These are phyloP conservation scores for Ips nitidus DNA, from an alignment of 1,140 invertebrate genomes.

Conservation along the genomic window DNA sequence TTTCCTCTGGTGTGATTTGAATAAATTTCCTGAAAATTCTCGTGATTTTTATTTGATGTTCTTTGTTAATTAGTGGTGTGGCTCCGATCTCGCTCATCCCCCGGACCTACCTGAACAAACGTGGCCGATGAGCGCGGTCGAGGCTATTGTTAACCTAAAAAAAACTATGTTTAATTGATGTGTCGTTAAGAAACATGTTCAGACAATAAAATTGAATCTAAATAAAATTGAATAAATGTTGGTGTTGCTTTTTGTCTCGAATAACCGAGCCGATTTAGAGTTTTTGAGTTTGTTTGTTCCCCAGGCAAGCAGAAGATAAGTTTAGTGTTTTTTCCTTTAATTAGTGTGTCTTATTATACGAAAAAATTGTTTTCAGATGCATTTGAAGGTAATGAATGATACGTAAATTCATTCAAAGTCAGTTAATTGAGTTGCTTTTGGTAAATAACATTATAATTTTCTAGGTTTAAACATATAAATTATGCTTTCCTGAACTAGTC, in stretches of 20 bases:
- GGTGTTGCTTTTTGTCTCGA: constrained; percentile 9
- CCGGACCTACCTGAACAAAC: too few species aligned
- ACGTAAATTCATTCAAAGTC: too few species aligned
- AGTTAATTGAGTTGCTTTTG: too few species aligned
- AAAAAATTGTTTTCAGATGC: too few species aligned
- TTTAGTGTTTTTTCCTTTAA: too few species aligned
- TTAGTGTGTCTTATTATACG: too few species aligned
- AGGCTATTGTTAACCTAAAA: not conserved
- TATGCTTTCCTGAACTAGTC: too few species aligned
- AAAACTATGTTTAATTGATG: constrained; percentile 5
- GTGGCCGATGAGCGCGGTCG: not conserved
- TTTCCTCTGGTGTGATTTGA: constrained; percentile 41
- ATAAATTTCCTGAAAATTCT: constrained; percentile 41
- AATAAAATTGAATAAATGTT: constrained; percentile 32
- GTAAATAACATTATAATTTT: too few species aligned
- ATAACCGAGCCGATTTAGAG: not conserved
- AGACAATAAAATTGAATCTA: constrained; percentile 42
- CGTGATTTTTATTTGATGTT: constrained; percentile 37
- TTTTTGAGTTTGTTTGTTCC: not conserved
- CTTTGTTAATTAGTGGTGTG: constrained; percentile 22
- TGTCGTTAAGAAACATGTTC: constrained; percentile 38
- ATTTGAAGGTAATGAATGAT: too few species aligned
- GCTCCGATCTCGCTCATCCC: not conserved
- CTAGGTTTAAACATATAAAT: too few species aligned
- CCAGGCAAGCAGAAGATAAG: too few species aligned